phyloP scores from a whole-genome alignment of 2,113 vertebrate species.

The Carlito syrichta region DNA sequence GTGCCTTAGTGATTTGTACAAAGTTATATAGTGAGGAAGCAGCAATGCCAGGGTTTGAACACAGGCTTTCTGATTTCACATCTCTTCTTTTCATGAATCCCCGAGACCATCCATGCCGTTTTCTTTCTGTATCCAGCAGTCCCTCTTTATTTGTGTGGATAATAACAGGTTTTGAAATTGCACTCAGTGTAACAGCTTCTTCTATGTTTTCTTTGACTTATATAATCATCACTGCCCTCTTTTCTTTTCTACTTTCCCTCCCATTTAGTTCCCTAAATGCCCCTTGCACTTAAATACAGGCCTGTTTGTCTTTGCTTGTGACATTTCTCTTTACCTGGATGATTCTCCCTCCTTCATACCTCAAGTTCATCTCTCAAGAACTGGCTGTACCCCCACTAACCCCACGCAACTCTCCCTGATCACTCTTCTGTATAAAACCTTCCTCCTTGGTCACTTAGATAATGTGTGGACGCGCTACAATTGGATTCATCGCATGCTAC shows the following conservation, averaged over 20 bases:
- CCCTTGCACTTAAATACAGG: not conserved
- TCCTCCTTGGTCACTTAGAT: not conserved
- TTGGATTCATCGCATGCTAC: not conserved
- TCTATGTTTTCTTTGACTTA: not conserved
- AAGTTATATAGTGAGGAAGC: not conserved
- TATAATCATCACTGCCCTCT: not conserved
- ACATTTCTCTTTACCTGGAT: not conserved
- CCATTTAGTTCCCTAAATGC: not conserved
- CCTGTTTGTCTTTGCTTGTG: not conserved
- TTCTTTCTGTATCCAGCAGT: not conserved
- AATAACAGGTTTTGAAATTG: not conserved
- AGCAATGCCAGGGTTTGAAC: not conserved
- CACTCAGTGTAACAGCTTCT: not conserved
- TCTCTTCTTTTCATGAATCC: not conserved
- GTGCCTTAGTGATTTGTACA: not conserved
- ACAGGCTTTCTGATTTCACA: not conserved
- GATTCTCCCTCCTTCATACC: not conserved
- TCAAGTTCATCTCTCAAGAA: not conserved
- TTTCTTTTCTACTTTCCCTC: not conserved
- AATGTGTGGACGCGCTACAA: not conserved
- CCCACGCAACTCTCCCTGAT: not conserved
- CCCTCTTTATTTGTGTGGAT: not conserved
- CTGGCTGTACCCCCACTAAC: not conserved
- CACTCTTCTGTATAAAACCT: not conserved
- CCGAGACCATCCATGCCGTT: not conserved